Base-by-base conservation (phyloP, 2,888 invertebrate species). In the Zelleria hepariella region DNA sequence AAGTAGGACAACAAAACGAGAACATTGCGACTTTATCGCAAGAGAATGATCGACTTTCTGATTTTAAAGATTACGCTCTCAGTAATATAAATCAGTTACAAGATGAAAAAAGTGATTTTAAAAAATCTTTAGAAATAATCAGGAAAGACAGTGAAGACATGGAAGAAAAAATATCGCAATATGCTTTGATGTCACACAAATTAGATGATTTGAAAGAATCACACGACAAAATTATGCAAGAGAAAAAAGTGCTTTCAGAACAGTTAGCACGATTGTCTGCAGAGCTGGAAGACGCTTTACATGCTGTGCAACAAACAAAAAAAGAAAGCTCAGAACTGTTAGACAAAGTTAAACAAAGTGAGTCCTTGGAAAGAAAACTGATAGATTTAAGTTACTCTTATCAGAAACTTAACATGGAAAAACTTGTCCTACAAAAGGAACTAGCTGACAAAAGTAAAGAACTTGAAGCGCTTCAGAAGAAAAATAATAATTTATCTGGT, bases 141-240 rank as follows among this genome's bases (percentile, higher is more conserved):
- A 68, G 67, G 64, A 78, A 77, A 64, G 76, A 83, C 64, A 82
- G 75, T 64, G 65, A 69, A 48, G 62, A 71, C 8, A 62, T 85
- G 57, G 72, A 74, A 68, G 61, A 67, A 23, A 80, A 75, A 66
- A 48, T 79, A 47, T 61, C 61, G 10, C 57, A 72, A 23, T 72
- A 73, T 60, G 74, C 25, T 79, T 65, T 25, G 2, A 2, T 59
- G 18, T 54, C 26, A 10, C 20, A 48, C 1, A 6, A 59, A 15
- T 47, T 59, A n/a, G 8, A 23, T n/a, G 25, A 10, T 47, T 8
- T 59, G 42, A 53, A 55, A 59, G 26, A 55, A 24, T 47, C 47
- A 24, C 27, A 55, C 25, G 25, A 49, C 32, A 42, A 53, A 62
- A 49, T 25, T 59, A 67, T 21, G 5, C 63, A 15, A 48, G 32